These are phyloP conservation scores for Medauroidea extradentata DNA, from an alignment of 1,140 invertebrate genomes.

Conservation along the genomic window DNA sequence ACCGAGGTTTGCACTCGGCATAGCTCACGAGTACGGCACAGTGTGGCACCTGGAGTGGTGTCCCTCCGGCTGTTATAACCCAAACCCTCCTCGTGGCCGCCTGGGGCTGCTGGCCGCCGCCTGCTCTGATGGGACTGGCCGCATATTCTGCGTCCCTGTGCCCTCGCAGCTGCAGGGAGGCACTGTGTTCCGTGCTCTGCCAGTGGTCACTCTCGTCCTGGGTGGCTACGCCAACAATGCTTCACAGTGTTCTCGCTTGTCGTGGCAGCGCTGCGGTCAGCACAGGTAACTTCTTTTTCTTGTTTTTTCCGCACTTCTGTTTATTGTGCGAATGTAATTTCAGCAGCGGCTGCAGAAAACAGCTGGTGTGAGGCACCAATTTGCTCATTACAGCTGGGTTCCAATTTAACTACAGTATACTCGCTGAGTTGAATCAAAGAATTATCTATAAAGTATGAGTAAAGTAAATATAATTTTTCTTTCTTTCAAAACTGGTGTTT, in stretches of 20 bases:
- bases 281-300: too few relatives aligned
- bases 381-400: too few relatives aligned
- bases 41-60: conserved; percentile 71
- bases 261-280: conserved; percentile 44
- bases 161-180: conserved; percentile 39
- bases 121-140: conserved; percentile 56
- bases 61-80: conserved; percentile 61
- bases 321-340: too few relatives aligned
- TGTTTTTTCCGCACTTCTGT: too few relatives aligned
- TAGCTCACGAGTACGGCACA: conserved; percentile 60
- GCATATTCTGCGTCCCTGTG: conserved; percentile 57
- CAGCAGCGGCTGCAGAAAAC: too few relatives aligned
- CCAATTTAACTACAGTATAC: too few relatives aligned
- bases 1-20: conserved; percentile 47
- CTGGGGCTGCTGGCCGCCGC: conserved; percentile 66
- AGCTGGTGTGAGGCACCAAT: too few relatives aligned
- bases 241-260: conserved; percentile 44
- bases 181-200: conserved; percentile 42
- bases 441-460: too few relatives aligned
- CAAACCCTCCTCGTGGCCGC: conserved; percentile 35
- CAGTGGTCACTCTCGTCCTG: conserved; percentile 37
- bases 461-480: too few relatives aligned
- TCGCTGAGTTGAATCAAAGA: too few relatives aligned
- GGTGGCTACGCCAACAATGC: background rate
- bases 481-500: too few relatives aligned